Percentiles rank a stretch among this genome's conserved stretches.
Conservation (phyloP, 2,113 vertebrate species). For the Limnothrissa miodon region DNA sequence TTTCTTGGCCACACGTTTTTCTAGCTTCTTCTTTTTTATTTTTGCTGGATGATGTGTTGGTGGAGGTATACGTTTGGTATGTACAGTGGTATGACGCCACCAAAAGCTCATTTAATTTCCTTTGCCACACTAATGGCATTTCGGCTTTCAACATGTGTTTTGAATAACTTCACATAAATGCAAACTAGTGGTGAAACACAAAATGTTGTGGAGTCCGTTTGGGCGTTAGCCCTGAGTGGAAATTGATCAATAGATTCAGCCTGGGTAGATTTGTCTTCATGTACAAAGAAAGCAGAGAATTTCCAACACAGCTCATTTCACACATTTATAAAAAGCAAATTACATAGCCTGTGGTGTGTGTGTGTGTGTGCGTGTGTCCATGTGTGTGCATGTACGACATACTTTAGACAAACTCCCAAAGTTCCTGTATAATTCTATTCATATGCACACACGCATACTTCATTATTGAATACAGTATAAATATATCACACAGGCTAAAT, state of each 20-base stretch:
- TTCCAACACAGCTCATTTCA: background rate
- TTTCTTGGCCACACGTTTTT: background rate
- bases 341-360: background rate
- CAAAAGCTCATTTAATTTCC: background rate
- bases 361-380: background rate
- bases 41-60: too few species aligned
- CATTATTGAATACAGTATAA: background rate
- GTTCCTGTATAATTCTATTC: background rate
- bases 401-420: background rate
- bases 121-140: background rate
- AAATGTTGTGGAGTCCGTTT: background rate
- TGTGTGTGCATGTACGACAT: background rate
- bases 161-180: slow-evolving; percentile 8
- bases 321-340: background rate
- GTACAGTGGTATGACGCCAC: background rate
- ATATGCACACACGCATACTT: background rate
- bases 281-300: background rate
- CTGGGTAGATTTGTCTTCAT: background rate
- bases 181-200: background rate
- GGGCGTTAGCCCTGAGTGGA: background rate
- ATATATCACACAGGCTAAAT: slow-evolving; percentile 2
- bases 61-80: background rate
- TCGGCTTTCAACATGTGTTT: background rate
- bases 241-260: background rate
- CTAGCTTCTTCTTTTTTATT: background rate